phyloP scores from a whole-genome alignment of 2,797 vertebrate species.

The Gambelia wislizenii region DNA sequence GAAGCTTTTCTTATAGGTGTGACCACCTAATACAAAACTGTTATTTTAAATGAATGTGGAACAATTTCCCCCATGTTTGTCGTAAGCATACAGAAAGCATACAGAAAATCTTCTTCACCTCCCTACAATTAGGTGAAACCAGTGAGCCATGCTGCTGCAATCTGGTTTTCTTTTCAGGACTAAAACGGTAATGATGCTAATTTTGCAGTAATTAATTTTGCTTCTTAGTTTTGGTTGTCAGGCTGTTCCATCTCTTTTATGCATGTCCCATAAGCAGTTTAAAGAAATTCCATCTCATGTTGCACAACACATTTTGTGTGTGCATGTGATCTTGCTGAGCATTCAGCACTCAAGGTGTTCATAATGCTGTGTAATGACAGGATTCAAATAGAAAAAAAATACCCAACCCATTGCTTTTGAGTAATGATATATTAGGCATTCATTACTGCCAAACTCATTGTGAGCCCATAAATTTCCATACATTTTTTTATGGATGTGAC shows the following conservation, averaged over 20 bases:
- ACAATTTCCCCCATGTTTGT: slow-evolving; percentile 25
- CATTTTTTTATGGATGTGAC: slow-evolving; percentile 75
- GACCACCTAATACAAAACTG: slow-evolving; percentile 12
- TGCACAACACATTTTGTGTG: not conserved
- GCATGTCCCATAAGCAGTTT: not conserved
- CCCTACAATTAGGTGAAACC: not conserved
- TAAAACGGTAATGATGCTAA: not conserved
- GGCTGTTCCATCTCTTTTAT: not conserved
- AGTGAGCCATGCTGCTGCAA: not conserved
- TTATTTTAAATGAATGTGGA: slow-evolving; percentile 13
- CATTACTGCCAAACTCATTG: slow-evolving; percentile 50
- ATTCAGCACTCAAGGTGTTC: slow-evolving; percentile 6
- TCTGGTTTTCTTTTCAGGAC: slow-evolving; percentile 4
- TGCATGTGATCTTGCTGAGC: not conserved
- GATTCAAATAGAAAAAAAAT: slow-evolving; percentile 45
- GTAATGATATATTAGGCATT: slow-evolving; percentile 71
- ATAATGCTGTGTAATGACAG: slow-evolving; percentile 50
- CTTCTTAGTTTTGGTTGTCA: slow-evolving; percentile 23
- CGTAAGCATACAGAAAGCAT: not conserved
- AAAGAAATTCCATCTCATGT: slow-evolving; percentile 28
- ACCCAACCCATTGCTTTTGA: slow-evolving; percentile 53
- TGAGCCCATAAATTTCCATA: slow-evolving; percentile 78
- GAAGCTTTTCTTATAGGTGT: slow-evolving; percentile 24
- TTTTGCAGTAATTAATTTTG: not conserved
- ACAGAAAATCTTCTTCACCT: slow-evolving; percentile 12